phyloP scores from a whole-genome alignment of 2,797 vertebrate genomes.

The Leptoclinus maculatus region DNA sequence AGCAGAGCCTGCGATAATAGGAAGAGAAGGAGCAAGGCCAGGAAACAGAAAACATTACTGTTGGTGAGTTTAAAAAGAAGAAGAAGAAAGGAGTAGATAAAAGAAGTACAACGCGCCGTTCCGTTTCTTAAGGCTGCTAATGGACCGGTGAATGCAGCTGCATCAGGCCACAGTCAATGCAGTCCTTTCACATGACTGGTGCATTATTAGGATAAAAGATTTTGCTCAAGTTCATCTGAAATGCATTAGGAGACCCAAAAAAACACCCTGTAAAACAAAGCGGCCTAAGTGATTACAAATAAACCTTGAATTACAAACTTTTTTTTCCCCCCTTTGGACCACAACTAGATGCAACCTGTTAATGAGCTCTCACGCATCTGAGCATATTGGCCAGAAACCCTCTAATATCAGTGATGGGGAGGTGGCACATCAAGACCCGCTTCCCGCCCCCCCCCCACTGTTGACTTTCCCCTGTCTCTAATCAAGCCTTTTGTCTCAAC shows the following conservation, averaged over 20 bases:
- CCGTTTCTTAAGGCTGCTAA: slow-evolving; percentile 51
- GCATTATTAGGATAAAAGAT: slow-evolving; percentile 39
- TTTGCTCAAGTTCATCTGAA: slow-evolving; percentile 35
- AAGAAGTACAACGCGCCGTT: slow-evolving; percentile 23
- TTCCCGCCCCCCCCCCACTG: slow-evolving; percentile 45
- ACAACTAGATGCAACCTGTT: slow-evolving; percentile 17
- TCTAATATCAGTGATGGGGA: slow-evolving; percentile 17
- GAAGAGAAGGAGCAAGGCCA: slow-evolving; percentile 60
- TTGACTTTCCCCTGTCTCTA: slow-evolving; percentile 79
- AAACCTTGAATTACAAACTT: slow-evolving; percentile 55
- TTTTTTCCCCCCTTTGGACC: neutral
- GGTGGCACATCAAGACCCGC: slow-evolving; percentile 32
- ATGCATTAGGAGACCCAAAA: slow-evolving; percentile 41
- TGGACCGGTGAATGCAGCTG: slow-evolving; percentile 60
- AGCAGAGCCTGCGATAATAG: slow-evolving; percentile 26
- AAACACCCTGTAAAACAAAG: slow-evolving; percentile 38
- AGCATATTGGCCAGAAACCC: slow-evolving; percentile 18
- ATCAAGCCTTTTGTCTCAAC: slow-evolving; percentile 76
- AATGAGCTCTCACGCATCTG: neutral
- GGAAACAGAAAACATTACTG: slow-evolving; percentile 31
- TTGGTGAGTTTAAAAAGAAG: slow-evolving; percentile 2
- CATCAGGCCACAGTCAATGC: slow-evolving; percentile 29
- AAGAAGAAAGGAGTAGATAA: slow-evolving; percentile 17
- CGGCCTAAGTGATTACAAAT: slow-evolving; percentile 37
- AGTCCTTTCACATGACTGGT: slow-evolving; percentile 32